A percentile compares a stretch with the other conserved stretches of the same genome.
Conservation (phyloP, 2,888 invertebrate genomes). For the Trissoscelio sp. region DNA sequence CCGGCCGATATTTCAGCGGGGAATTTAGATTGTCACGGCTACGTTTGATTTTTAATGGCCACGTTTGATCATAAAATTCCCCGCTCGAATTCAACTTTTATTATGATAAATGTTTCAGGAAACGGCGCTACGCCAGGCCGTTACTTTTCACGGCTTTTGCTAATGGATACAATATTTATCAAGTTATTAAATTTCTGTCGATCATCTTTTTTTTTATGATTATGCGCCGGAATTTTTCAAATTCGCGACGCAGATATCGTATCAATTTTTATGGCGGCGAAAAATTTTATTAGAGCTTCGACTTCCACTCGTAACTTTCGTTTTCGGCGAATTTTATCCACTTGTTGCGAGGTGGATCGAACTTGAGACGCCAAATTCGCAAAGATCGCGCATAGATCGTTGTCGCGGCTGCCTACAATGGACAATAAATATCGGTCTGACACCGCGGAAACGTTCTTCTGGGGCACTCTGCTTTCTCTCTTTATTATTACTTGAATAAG, state of each 20-base stretch:
- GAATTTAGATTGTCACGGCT: conserved; percentile 64
- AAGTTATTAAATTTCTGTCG: conserved; percentile 11
- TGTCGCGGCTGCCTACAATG: conserved; percentile 3
- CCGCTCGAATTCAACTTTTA: conserved; percentile 54
- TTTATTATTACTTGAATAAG: conserved; percentile 2
- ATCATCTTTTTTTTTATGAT: conserved; percentile 1
- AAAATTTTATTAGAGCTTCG: conserved; percentile 17
- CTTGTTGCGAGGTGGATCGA: conserved; percentile 57
- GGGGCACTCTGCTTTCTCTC: conserved; percentile 13
- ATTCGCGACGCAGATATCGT: too few species aligned
- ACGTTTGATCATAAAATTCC: conserved; percentile 63
- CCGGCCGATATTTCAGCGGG: conserved; percentile 60
- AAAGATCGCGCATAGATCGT: conserved; percentile 17
- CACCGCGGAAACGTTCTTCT: conserved; percentile 1
- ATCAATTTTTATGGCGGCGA: neutral
- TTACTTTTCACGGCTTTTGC: conserved; percentile 43
- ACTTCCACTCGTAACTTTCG: conserved; percentile 60
- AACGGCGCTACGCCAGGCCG: conserved; percentile 15
- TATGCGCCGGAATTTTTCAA: too few species aligned
- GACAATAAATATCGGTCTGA: conserved; percentile 28
- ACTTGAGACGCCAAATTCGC: conserved; percentile 11
- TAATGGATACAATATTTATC: conserved; percentile 9
- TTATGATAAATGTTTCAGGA: conserved; percentile 57
- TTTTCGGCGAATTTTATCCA: conserved; percentile 55
- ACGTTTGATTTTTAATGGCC: conserved; percentile 63